Base-by-base conservation (phyloP, 2,113 vertebrate species). In the Orycteropus afer region DNA sequence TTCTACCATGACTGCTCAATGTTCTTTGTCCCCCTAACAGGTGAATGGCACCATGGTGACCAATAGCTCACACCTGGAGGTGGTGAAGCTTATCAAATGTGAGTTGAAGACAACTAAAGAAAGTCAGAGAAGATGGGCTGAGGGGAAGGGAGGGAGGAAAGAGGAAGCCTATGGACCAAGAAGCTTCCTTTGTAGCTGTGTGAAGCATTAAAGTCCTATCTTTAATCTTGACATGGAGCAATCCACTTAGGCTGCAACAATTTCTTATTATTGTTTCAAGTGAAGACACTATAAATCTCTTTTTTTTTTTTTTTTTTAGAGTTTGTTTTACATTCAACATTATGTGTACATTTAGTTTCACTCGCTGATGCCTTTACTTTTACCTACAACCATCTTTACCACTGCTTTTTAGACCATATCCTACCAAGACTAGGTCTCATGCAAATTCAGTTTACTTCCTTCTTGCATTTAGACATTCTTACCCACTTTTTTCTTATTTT, bases 41-140 rank as follows among this genome's bases (percentile, higher is more conserved):
- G 99, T 99, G 83, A 99, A 99, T 0, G 99, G 99, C 92, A 99
- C 99, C 0, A 97, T 99, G 98, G 99, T 99, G 95, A 99, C 99
- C 83, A 99, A 99, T 96, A 99, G 99, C 98, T 99, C 99, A 9
- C 99, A 99, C 94, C 98, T 99, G 90, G 99, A 99, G 94, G 99
- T 99, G 86, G 99, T 99, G 63, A 99, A 99, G 97, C 99, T 99
- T 92, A 99, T 99, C 98, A 99, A 99, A 97, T 99, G 99, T 99
- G 97, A 99, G 99, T 98, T 55, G 18, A 32, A 37, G 9, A 45
- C 15, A 37, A 5, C 23, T 47, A 20, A 27, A 25, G 79, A 57
- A 73, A 59, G 12, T 23, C 32, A 18, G 42, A 61, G 32, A 73
- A 69, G n/a, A 20, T 69, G 47, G 80, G 42, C 10, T 65, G 13